A percentile compares a stretch with the other conserved stretches of the same genome.
Evolutionary conservation across 2,888 invertebrate genomes (phyloP).

Genomic region (Thera obeliscata): DNA sequence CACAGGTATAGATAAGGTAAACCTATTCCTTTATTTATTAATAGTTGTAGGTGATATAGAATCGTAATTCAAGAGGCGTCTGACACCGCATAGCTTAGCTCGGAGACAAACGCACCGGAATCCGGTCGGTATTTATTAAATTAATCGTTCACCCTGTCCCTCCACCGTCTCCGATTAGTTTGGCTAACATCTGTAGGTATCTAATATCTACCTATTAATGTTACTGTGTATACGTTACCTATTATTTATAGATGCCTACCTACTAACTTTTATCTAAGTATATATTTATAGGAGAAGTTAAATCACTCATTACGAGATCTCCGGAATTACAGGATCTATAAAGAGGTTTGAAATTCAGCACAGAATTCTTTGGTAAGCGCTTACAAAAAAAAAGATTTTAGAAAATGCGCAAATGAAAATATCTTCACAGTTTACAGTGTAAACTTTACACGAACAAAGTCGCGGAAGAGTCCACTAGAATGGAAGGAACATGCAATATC

Average conservation of each 20-base stretch:
- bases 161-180: slow-evolving; percentile 41
- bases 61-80: slow-evolving; percentile 65
- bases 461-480: no score
- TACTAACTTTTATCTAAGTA: no score
- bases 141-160: slow-evolving; percentile 65
- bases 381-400: no score
- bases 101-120: slow-evolving; percentile 74
- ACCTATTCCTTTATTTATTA: slow-evolving; percentile 22
- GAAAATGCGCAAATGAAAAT: no score
- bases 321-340: no score
- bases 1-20: slow-evolving; percentile 3
- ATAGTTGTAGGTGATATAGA: slow-evolving; percentile 44
- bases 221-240: neutral
- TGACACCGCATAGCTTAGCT: slow-evolving; percentile 61
- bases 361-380: no score
- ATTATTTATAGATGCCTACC: neutral
- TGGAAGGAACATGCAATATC: no score
- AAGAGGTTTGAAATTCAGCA: no score
- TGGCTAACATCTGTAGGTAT: slow-evolving; percentile 9
- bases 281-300: no score
- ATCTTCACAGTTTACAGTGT: no score
- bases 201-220: neutral
- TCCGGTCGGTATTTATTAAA: slow-evolving; percentile 78
- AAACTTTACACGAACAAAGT: no score
- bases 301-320: no score